Evolutionary conservation across 2,113 vertebrate genomes (phyloP).

Genomic region (Sceloporus undulatus): DNA sequence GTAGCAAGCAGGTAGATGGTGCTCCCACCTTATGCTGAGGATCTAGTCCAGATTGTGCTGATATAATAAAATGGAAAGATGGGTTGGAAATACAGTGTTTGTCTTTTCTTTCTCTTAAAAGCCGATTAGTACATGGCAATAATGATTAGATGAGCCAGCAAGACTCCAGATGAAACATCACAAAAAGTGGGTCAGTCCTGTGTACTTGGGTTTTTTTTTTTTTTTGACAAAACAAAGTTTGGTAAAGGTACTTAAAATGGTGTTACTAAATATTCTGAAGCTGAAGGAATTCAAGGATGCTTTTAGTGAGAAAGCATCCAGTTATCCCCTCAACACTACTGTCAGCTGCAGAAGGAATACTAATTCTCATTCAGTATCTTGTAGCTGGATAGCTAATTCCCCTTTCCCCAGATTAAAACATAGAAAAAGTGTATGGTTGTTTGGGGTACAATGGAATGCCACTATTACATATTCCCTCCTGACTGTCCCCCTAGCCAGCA

Average conservation of each 20-base stretch:
- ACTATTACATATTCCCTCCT: not conserved
- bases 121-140: not conserved
- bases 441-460: not conserved
- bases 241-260: not conserved
- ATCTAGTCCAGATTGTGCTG: not conserved
- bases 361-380: not conserved
- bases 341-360: not conserved
- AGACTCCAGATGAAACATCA: not conserved
- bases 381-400: not conserved
- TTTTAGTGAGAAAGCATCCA: not conserved
- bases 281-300: not conserved
- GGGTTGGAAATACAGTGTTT: not conserved
- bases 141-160: not conserved
- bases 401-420: not conserved
- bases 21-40: too few relatives aligned
- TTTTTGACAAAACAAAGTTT: not conserved
- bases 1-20: too few relatives aligned
- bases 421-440: not conserved
- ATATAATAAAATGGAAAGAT: not conserved
- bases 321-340: not conserved
- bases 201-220: not conserved
- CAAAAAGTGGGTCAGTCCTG: not conserved
- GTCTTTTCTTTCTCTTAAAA: not conserved
- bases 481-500: not conserved
- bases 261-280: not conserved